These are phyloP conservation scores for Carollia perspicillata DNA, from an alignment of 2,113 vertebrate species.

Conservation along the genomic window DNA sequence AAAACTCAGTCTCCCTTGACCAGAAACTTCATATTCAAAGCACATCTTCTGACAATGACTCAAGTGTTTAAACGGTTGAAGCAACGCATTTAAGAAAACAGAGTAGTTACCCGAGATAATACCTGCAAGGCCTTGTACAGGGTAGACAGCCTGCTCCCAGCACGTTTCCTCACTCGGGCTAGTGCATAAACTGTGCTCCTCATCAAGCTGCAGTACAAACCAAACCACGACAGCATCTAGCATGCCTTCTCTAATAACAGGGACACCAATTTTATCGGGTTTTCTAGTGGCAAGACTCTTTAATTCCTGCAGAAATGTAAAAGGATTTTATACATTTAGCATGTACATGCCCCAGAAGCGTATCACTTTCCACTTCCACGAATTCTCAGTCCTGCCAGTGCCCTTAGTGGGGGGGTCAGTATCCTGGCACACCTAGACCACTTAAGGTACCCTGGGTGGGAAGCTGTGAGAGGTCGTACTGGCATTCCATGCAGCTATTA, in stretches of 20 bases:
- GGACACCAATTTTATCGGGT: conserved; percentile 81
- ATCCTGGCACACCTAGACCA: not conserved
- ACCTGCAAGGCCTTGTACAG: conserved; percentile 88
- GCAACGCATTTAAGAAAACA: not conserved
- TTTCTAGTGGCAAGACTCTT: conserved; percentile 88
- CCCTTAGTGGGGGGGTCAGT: too few species aligned
- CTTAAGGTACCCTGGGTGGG: too few species aligned
- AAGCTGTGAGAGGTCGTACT: not conserved
- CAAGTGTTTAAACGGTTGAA: conserved; percentile 8
- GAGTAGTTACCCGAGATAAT: conserved; percentile 51
- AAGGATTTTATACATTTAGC: not conserved
- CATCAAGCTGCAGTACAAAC: conserved; percentile 96
- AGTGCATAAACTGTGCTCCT: conserved; percentile 91
- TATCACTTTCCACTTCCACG: not conserved
- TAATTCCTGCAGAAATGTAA: conserved; percentile 86
- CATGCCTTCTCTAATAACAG: conserved; percentile 84
- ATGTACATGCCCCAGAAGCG: not conserved
- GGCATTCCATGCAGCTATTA: not conserved
- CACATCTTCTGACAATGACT: not conserved
- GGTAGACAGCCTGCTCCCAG: conserved; percentile 98
- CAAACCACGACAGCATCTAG: conserved; percentile 94
- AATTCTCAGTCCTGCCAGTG: not conserved
- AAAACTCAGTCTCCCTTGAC: not conserved
- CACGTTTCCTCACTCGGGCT: conserved; percentile 94
- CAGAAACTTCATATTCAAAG: not conserved